Evolutionary conservation across 2,888 invertebrate genomes (phyloP), one percentile per base, ranked within the genome.

Genomic region (Trissonchulus sp.): DNA sequence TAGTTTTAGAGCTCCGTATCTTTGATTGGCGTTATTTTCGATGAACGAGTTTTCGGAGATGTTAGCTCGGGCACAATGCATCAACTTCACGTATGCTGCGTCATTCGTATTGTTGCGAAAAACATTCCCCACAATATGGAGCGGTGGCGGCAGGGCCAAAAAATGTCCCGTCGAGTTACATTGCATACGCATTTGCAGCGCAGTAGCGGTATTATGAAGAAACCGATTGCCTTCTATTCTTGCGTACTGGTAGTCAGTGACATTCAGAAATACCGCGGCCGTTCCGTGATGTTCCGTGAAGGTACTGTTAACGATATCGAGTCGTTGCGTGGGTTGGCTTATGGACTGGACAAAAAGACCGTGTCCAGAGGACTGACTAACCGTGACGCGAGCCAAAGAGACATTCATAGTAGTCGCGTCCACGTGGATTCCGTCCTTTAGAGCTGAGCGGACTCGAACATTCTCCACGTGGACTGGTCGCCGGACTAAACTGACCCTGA

Each of bases 131-230:
- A 35, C 28, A 33, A 75, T 2, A 1, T 73, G 8, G 28, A 75
- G 63, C 18, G 18, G 8, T 18, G 73, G 68, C 18, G 75, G 18
- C 30, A 74, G n/a, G 2, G 23, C 1, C 15, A 48, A 23, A 3
- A 28, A 73, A 62, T 72, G n/a, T 2, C 74, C 74, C 18, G 18
- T 65, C 31, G 8, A 72, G 63, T 76, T 76, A 73, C 76, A 76
- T n/a, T 62, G 30, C n/a, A 76, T n/a, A 18, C n/a, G 18, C 65
- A 75, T 30, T 33, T 30, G 28, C 48, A 76, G n/a, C 23, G 38
- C 68, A 23, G 35, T 2, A 15, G 48, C 76, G 8, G 33, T 31
- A 48, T 75, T 76, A 36, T 76, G 35, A 8, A 23, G 23, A 48
- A 76, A 76, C 37, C n/a, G 3, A 28, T n/a, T 36, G 31, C 74